phyloP scores from a whole-genome alignment of 2,888 invertebrate species.

The Acleris emargana region DNA sequence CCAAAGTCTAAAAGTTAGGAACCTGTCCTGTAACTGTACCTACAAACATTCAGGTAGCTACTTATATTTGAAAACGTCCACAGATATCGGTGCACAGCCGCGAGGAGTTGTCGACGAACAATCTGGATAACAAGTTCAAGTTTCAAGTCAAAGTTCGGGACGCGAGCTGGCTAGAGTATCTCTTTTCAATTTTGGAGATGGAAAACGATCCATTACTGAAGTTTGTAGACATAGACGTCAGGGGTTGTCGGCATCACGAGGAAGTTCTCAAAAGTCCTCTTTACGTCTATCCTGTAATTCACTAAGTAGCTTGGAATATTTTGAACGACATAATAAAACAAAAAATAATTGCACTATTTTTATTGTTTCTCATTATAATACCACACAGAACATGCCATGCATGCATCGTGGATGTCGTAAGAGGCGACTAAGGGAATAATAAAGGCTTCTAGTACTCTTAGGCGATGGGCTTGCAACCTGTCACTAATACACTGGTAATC shows the following conservation, averaged over 20 bases:
- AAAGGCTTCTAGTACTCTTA: too few relatives aligned
- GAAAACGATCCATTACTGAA: conserved; percentile 64
- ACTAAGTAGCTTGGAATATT: not conserved
- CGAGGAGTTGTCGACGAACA: conserved; percentile 63
- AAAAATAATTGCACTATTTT: too few relatives aligned
- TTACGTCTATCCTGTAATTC: conserved; percentile 59
- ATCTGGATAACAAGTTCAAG: conserved; percentile 52
- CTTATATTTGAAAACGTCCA: conserved; percentile 16
- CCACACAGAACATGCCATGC: too few relatives aligned
- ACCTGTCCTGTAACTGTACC: too few relatives aligned
- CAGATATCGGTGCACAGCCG: conserved; percentile 64
- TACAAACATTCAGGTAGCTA: not conserved
- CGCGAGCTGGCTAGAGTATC: conserved; percentile 47
- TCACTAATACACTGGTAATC: too few relatives aligned
- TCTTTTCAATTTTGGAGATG: conserved; percentile 68
- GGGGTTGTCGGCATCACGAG: conserved; percentile 83
- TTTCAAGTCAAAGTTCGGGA: conserved; percentile 45
- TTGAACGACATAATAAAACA: too few relatives aligned
- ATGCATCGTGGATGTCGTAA: too few relatives aligned
- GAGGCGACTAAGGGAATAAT: too few relatives aligned
- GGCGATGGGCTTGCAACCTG: too few relatives aligned
- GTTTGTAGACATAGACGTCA: conserved; percentile 67
- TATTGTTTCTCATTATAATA: too few relatives aligned
- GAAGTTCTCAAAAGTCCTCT: conserved; percentile 67
- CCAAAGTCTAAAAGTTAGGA: too few relatives aligned